Percentiles rank a stretch among this genome's conserved stretches.
Conservation (phyloP, 2,888 invertebrate genomes). For the Agriopis leucophaearia region DNA sequence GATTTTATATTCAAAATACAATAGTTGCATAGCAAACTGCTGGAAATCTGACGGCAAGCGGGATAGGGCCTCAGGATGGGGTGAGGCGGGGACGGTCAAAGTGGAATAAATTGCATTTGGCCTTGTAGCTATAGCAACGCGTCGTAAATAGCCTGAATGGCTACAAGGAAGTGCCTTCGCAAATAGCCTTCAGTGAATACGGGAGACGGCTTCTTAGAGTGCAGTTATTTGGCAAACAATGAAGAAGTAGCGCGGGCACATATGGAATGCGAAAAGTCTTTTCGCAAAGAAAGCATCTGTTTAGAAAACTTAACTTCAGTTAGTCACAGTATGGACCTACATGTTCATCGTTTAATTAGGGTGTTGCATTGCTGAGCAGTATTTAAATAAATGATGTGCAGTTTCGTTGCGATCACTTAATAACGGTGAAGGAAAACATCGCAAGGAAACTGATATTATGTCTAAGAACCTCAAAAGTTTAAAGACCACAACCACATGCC, state of each 20-base stretch:
- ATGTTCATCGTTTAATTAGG: too few relatives aligned
- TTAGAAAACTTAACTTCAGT: constrained; percentile 3
- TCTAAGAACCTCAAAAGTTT: too few relatives aligned
- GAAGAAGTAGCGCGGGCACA: constrained; percentile 25
- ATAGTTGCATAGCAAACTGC: constrained; percentile 42
- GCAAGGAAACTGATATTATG: too few relatives aligned
- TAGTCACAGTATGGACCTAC: background rate
- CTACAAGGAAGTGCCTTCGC: constrained; percentile 35
- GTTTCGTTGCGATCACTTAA: too few relatives aligned
- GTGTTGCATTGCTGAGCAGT: too few relatives aligned
- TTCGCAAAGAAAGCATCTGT: constrained; percentile 3
- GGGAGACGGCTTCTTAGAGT: constrained; percentile 37
- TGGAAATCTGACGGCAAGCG: constrained; percentile 18
- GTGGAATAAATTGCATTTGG: constrained; percentile 45
- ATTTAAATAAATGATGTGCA: too few relatives aligned
- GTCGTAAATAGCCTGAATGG: constrained; percentile 42
- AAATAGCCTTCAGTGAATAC: constrained; percentile 45
- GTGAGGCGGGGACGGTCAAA: constrained; percentile 31
- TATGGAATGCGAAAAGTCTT: constrained; percentile 12
- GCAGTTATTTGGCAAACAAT: constrained; percentile 47
- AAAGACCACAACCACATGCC: too few relatives aligned
- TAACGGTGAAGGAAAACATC: too few relatives aligned
- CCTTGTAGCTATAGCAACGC: constrained; percentile 37
- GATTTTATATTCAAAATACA: constrained; percentile 42
- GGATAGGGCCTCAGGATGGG: constrained; percentile 5